Conservation (phyloP, 2,113 vertebrate genomes). For the Naja naja region DNA sequence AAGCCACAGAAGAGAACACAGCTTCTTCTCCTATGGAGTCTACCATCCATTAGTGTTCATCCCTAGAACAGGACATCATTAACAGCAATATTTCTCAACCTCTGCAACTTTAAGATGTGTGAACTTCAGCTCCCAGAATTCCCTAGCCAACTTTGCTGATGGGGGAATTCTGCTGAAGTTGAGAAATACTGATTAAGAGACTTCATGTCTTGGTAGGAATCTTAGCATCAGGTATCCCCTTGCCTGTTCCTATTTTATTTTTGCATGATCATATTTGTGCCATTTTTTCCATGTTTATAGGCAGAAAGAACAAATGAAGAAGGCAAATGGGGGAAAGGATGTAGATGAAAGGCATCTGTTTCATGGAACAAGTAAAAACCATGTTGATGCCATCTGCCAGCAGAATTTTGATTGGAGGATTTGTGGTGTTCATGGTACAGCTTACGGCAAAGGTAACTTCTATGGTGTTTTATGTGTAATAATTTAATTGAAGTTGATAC, state of each 20-base stretch:
- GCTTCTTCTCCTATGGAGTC: not conserved
- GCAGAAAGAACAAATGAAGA: slow-evolving; percentile 74
- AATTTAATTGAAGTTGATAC: not conserved
- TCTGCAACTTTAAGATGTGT: not conserved
- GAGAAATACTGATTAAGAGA: not conserved
- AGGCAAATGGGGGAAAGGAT: slow-evolving; percentile 56
- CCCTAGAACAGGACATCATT: not conserved
- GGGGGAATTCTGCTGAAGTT: not conserved
- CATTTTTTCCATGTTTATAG: slow-evolving; percentile 45
- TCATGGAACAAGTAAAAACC: slow-evolving; percentile 64
- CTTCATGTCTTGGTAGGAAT: not conserved
- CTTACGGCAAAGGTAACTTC: slow-evolving; percentile 67
- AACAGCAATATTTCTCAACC: not conserved
- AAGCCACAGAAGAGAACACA: not conserved
- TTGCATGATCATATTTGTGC: not conserved
- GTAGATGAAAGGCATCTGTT: slow-evolving; percentile 64
- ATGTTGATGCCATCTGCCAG: slow-evolving; percentile 71
- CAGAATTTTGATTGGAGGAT: slow-evolving; percentile 77
- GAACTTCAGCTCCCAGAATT: not conserved
- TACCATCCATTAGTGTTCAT: not conserved
- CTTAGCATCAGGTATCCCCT: no score
- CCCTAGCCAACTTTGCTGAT: not conserved
- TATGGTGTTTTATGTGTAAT: not conserved
- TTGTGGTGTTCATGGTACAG: slow-evolving; percentile 69
- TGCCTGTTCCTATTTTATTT: not conserved